phyloP scores from a whole-genome alignment of 2,888 invertebrate genomes.

The Watsonalla binaria region DNA sequence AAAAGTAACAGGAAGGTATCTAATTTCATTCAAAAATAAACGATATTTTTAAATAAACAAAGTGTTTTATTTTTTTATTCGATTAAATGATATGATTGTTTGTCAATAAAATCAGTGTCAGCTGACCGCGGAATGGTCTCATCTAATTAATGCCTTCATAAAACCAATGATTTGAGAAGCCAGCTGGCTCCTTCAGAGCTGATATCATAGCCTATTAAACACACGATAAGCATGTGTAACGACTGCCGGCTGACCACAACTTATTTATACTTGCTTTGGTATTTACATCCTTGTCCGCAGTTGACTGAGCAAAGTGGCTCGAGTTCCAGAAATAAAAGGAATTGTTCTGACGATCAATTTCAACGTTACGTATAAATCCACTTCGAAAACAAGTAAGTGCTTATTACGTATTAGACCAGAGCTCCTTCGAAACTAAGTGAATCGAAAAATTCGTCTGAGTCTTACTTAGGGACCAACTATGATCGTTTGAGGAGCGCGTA shows the following conservation, averaged over 20 bases:
- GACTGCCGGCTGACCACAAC: conserved; percentile 47
- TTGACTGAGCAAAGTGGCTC: conserved; percentile 1
- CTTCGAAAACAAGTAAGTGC: too few relatives aligned
- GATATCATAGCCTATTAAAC: conserved; percentile 61
- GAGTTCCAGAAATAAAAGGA: neutral
- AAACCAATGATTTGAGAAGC: conserved; percentile 49
- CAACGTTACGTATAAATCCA: neutral
- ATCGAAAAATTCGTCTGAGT: too few relatives aligned
- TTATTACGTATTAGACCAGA: too few relatives aligned
- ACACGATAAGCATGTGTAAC: conserved; percentile 41
- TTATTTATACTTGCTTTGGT: conserved; percentile 16
- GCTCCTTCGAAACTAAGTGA: too few relatives aligned
- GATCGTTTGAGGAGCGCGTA: too few relatives aligned
- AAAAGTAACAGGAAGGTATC: too few relatives aligned
- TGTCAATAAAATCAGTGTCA: conserved; percentile 10
- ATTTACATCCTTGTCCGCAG: conserved; percentile 4
- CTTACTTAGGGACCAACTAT: too few relatives aligned
- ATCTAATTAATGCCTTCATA: conserved; percentile 29
- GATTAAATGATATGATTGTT: neutral
- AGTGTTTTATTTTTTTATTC: neutral
- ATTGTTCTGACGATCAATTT: neutral
- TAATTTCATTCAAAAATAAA: too few relatives aligned
- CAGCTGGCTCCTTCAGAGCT: conserved; percentile 32
- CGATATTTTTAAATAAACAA: too few relatives aligned
- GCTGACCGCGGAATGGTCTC: conserved; percentile 26